A percentile compares a stretch with the other conserved stretches of the same genome.
These are phyloP conservation scores for Caretta caretta DNA, from an alignment of 2,113 vertebrate species.

Conservation along the genomic window DNA sequence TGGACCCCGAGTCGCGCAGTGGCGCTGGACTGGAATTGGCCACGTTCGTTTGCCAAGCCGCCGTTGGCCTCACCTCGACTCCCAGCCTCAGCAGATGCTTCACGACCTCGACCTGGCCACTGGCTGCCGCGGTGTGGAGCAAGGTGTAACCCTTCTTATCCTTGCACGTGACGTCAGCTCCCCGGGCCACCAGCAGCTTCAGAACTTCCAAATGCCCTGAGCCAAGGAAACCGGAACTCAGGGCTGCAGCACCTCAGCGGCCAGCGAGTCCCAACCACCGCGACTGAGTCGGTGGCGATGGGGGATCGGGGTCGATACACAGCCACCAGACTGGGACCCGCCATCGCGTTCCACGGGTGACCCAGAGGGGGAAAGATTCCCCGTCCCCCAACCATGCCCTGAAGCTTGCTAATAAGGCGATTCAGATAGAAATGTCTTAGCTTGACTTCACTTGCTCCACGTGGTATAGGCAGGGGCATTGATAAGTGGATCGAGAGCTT, in stretches of 20 bases:
- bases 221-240: background rate
- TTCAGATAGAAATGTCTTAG: too few species aligned
- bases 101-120: constrained; percentile 90
- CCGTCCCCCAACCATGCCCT: too few species aligned
- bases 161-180: constrained; percentile 89
- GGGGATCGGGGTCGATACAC: background rate
- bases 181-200: constrained; percentile 90
- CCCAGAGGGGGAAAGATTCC: too few species aligned
- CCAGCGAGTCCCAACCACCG: background rate
- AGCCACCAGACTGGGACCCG: too few species aligned
- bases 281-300: background rate
- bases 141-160: constrained; percentile 94
- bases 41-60: background rate
- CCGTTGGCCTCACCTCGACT: constrained; percentile 84
- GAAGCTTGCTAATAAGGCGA: too few species aligned
- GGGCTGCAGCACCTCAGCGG: background rate
- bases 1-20: background rate
- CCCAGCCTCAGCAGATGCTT: constrained; percentile 89
- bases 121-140: constrained; percentile 92
- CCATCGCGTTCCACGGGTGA: too few species aligned
- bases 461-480: too few species aligned
- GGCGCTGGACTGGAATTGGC: background rate
- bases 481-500: too few species aligned
- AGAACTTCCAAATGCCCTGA: constrained; percentile 94
- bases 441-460: too few species aligned